These are phyloP conservation scores for Lochmaea capreae DNA, from an alignment of 2,888 invertebrate species.

Conservation along the genomic window DNA sequence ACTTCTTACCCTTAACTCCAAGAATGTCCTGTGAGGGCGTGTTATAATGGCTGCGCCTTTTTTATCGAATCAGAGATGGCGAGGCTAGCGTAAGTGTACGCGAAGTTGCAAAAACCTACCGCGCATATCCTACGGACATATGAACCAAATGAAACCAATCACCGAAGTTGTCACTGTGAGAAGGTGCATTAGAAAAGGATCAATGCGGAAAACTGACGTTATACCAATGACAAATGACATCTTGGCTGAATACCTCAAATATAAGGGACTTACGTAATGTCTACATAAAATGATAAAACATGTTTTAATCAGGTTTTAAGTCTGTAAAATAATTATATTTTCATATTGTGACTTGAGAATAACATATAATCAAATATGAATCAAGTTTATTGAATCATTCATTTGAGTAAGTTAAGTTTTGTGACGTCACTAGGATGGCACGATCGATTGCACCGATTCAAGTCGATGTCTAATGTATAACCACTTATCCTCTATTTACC, in stretches of 20 bases:
- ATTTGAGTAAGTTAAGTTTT: not conserved
- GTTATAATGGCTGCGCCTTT: conserved; percentile 66
- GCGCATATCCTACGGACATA: conserved; percentile 20
- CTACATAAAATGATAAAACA: too few species aligned
- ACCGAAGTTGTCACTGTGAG: not conserved
- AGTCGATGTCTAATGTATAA: not conserved
- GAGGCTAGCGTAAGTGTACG: conserved; percentile 60
- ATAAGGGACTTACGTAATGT: not conserved
- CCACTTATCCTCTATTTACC: not conserved
- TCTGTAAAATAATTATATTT: not conserved
- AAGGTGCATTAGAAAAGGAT: not conserved
- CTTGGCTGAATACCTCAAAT: not conserved
- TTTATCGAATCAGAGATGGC: conserved; percentile 66
- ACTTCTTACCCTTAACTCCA: conserved; percentile 66
- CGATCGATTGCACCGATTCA: not conserved
- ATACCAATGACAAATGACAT: not conserved
- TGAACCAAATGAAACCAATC: conserved; percentile 17
- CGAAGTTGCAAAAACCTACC: conserved; percentile 23
- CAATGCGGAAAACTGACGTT: not conserved
- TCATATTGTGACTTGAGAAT: too few species aligned
- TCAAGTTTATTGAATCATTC: too few species aligned
- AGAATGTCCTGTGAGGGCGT: conserved; percentile 72
- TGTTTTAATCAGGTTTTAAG: too few species aligned
- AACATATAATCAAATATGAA: too few species aligned
- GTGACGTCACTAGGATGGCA: not conserved